Evolutionary conservation across 2,888 invertebrate species (phyloP), one percentile per base, ranked within the genome.

Genomic region (Aquatica leii): DNA sequence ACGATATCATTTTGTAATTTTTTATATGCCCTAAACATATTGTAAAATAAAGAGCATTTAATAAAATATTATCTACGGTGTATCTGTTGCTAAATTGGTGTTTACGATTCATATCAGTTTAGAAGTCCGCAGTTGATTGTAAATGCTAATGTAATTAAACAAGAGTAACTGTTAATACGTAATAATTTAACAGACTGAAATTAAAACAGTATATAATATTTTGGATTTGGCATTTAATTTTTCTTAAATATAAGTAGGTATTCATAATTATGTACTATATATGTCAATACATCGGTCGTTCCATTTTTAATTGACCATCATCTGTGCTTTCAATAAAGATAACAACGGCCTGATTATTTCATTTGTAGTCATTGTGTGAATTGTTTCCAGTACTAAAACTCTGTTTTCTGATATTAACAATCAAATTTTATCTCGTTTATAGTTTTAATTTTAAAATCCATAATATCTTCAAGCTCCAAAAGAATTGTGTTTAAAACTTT

Each of bases 301-400:
- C 46, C 46, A 20, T 46, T 46, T 46, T 18, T 18, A 46, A 46
- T 18, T 20, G 21, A 46, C 46, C 46, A 46, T 18, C 46, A 46
- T 46, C 46, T 46, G 18, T 46, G 9, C 43, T 18, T 20, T 9
- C 17, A 17, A 46, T 46, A 18, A 18, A 46, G 18, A 18, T 18
- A 18, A 46, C 17, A 17, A 20, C 46, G 11, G n/a, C 20, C 11
- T 46, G 46, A 46, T 46, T 46, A 46, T 46, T 46, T 18, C 46
- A 46, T 46, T 46, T 46, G 17, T 18, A 20, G 18, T 6, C 20
- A 46, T 46, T 46, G 46, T 18, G 18, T 18, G 46, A 46, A 46
- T 46, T 46, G 46, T 46, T 46, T 46, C 46, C n/a, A 46, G 11
- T 46, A 18, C 46, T 3, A 11, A 20, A 46, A 18, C 18, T n/a